Conservation (phyloP, 2,888 invertebrate genomes). For the Buathra laborator region DNA sequence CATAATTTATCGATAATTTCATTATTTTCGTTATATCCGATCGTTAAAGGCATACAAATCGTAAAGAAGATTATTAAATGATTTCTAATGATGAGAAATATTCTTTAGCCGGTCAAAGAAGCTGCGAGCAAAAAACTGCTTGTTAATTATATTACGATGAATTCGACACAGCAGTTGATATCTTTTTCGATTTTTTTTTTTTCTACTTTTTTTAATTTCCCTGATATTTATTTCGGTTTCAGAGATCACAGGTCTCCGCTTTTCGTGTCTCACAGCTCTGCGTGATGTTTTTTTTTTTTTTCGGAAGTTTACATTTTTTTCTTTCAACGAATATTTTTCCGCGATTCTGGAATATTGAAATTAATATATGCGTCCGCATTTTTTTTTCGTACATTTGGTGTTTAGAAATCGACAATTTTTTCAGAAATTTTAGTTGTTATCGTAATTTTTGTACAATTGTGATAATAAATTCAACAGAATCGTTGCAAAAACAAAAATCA, state of each 20-base stretch:
- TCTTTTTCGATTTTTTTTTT: not conserved
- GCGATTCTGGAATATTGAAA: no score
- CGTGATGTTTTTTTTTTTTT: not conserved
- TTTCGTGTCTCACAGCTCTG: not conserved
- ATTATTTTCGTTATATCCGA: constrained; percentile 32
- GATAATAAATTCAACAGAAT: no score
- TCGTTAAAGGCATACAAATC: not conserved
- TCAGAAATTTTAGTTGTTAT: no score
- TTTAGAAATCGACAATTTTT: no score
- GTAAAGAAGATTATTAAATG: not conserved
- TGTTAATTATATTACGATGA: constrained; percentile 6
- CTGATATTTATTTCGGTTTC: constrained; percentile 31
- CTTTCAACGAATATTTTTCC: constrained; percentile 6
- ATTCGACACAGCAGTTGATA: not conserved
- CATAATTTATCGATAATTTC: constrained; percentile 34
- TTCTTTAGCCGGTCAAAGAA: constrained; percentile 6
- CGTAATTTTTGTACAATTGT: no score
- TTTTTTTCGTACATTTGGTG: no score
- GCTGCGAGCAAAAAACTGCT: constrained; percentile 21
- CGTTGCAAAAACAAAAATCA: not conserved
- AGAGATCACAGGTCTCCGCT: constrained; percentile 1
- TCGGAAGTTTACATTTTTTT: not conserved
- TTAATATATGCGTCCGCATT: no score
- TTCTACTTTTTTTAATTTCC: constrained; percentile 27
- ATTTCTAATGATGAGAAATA: not conserved